A percentile compares a stretch with the other conserved stretches of the same genome.
Evolutionary conservation across 2,888 invertebrate genomes (phyloP).

Genomic region (Taphrorychus bicolor): DNA sequence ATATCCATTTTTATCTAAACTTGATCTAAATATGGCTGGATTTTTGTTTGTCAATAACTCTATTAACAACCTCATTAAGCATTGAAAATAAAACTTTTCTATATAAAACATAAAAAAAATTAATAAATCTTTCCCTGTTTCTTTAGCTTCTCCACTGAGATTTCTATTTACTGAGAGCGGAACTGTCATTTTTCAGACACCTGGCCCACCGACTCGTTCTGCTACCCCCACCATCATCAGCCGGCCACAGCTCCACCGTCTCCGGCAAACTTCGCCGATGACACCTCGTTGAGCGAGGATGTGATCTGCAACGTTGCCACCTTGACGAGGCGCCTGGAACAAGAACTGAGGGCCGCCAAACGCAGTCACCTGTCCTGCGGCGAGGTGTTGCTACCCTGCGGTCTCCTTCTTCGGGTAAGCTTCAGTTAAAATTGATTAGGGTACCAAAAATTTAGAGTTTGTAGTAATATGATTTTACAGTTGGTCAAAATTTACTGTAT

Average conservation of each 20-base stretch:
- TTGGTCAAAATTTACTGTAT: no score
- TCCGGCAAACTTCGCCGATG: conserved; percentile 21
- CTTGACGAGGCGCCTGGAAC: conserved; percentile 77
- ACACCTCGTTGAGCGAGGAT: conserved; percentile 50
- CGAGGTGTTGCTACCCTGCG: conserved; percentile 85
- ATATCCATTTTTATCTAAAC: no score
- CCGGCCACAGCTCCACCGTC: conserved; percentile 19
- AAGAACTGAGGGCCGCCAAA: conserved; percentile 81
- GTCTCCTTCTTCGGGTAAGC: conserved; percentile 71
- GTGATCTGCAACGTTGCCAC: conserved; percentile 66
- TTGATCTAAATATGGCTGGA: no score
- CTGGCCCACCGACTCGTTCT: conserved; percentile 36
- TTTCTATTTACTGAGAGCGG: no score
- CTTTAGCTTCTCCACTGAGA: no score
- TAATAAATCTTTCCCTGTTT: no score
- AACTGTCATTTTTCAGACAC: conserved; percentile 29
- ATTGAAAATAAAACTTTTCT: no score
- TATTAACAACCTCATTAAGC: no score
- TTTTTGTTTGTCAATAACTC: no score
- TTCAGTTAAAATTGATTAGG: background rate
- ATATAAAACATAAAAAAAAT: no score
- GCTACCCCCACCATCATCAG: conserved; percentile 34
- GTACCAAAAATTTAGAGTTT: background rate
- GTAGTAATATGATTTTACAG: no score
- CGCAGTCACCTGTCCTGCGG: conserved; percentile 81